These are phyloP conservation scores for Zaprionus ornatus DNA, from an alignment of 1,140 invertebrate species.

Conservation along the genomic window DNA sequence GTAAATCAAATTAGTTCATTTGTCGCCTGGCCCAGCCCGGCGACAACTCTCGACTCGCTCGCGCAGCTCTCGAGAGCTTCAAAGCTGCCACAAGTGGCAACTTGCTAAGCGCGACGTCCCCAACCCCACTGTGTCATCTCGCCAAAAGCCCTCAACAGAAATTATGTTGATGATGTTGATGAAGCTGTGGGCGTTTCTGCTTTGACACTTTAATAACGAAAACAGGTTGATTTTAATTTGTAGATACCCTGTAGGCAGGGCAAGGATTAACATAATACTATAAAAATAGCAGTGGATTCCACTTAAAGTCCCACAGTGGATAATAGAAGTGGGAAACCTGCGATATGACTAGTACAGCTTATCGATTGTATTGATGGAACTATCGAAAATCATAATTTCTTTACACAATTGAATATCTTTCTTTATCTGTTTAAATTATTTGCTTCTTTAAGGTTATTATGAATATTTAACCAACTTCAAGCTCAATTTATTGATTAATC, in stretches of 20 bases:
- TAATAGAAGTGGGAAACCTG: neutral
- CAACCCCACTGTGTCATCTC: neutral
- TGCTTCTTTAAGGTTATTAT: too few relatives aligned
- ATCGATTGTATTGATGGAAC: too few relatives aligned
- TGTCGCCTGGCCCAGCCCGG: neutral
- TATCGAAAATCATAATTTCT: too few relatives aligned
- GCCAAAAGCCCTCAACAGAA: constrained; percentile 19
- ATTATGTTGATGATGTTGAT: constrained; percentile 34
- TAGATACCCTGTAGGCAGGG: constrained; percentile 9
- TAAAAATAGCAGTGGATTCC: too few relatives aligned
- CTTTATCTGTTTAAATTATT: too few relatives aligned
- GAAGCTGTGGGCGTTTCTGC: constrained; percentile 15
- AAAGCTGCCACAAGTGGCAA: constrained; percentile 39
- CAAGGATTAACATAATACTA: neutral
- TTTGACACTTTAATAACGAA: neutral
- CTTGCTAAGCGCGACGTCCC: constrained; percentile 5
- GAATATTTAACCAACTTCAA: too few relatives aligned
- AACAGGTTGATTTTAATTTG: neutral
- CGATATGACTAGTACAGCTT: too few relatives aligned
- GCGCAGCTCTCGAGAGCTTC: neutral
- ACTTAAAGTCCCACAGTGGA: too few relatives aligned
- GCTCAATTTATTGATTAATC: too few relatives aligned
- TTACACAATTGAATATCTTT: too few relatives aligned
- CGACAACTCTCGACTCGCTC: neutral
- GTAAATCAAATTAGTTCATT: constrained; percentile 74